Evolutionary conservation across 2,113 vertebrate species (phyloP).

Genomic region (Saccopteryx bilineata): DNA sequence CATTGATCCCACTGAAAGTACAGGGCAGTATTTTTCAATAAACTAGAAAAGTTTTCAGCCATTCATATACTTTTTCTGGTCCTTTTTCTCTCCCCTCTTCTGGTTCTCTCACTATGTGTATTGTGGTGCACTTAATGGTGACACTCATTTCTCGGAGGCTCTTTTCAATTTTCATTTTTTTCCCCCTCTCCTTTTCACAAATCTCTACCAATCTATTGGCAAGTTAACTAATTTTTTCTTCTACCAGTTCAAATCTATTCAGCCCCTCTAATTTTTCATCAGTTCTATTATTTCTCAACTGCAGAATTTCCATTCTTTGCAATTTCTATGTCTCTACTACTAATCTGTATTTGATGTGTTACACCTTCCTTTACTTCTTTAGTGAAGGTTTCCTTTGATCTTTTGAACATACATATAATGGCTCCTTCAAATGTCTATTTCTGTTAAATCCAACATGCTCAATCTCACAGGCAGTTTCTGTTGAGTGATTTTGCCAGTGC

Average conservation of each 20-base stretch:
- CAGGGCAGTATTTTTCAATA: neutral
- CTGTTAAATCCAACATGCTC: neutral
- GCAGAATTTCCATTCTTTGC: neutral
- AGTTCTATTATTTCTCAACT: neutral
- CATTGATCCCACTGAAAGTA: neutral
- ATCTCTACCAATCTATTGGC: neutral
- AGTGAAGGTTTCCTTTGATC: neutral
- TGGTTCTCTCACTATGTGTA: neutral
- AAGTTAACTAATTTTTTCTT: neutral
- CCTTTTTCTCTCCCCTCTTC: neutral
- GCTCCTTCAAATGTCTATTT: neutral
- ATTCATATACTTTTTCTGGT: neutral
- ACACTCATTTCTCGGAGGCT: neutral
- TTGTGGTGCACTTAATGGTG: neutral
- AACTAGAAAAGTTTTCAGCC: neutral
- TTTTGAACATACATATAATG: neutral
- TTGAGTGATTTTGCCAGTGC: neutral
- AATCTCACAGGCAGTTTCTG: neutral
- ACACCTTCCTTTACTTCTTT: neutral
- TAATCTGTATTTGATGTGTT: neutral
- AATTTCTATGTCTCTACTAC: neutral
- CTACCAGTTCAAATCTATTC: neutral
- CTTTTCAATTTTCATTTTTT: neutral
- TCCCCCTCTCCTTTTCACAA: neutral
- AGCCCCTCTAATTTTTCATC: neutral